Percentiles rank a stretch among this genome's conserved stretches.
Conservation (phyloP, 2,113 vertebrate species). For the Gambusia holbrooki region DNA sequence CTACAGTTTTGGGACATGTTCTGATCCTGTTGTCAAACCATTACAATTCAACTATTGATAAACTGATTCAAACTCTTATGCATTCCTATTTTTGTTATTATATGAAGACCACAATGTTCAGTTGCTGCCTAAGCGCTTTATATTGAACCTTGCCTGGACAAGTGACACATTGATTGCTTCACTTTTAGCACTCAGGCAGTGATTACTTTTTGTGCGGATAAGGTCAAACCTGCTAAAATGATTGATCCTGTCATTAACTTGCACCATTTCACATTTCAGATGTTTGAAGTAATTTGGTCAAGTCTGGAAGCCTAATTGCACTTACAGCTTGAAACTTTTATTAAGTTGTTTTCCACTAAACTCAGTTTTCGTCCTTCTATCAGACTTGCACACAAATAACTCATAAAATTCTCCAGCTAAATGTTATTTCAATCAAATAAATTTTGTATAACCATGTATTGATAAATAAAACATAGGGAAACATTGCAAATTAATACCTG, state of each 20-base stretch:
- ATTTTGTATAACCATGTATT: neutral
- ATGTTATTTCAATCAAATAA: neutral
- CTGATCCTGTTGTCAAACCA: no score
- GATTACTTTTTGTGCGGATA: neutral
- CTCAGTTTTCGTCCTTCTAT: neutral
- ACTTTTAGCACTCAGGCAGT: neutral
- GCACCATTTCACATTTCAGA: neutral
- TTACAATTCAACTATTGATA: no score
- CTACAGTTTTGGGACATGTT: neutral
- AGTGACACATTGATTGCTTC: neutral
- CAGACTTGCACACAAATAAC: neutral
- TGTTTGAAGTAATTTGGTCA: neutral
- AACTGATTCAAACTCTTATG: no score
- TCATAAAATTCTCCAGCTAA: neutral
- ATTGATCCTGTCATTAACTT: neutral
- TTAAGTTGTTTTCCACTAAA: neutral
- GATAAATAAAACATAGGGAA: conserved; percentile 9
- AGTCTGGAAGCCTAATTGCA: neutral
- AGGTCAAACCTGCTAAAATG: neutral
- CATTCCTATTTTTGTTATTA: no score
- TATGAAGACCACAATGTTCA: no score
- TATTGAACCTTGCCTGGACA: neutral
- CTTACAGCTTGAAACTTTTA: no score
- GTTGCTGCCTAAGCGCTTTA: no score
- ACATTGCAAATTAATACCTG: neutral